phyloP scores from a whole-genome alignment of 2,113 vertebrate species.

The Esox niger region DNA sequence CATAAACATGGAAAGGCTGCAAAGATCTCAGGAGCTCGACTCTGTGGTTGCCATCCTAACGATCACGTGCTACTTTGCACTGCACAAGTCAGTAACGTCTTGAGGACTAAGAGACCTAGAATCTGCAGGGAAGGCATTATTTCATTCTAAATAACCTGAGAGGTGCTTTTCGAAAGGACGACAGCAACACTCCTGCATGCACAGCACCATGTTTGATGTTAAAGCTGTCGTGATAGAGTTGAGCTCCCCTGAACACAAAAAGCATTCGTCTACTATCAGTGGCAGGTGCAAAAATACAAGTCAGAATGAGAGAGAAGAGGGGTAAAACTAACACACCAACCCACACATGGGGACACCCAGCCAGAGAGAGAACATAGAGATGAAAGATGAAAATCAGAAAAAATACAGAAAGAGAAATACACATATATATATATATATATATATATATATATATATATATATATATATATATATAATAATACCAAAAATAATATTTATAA shows the following conservation, averaged over 20 bases:
- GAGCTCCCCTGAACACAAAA: slow-evolving; percentile 73
- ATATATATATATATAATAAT: too few species aligned
- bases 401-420: slow-evolving; percentile 28
- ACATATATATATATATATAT: too few species aligned
- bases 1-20: slow-evolving; percentile 70
- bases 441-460: too few species aligned
- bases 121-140: not conserved
- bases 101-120: not conserved
- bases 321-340: slow-evolving; percentile 23
- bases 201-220: slow-evolving; percentile 17
- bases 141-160: slow-evolving; percentile 38
- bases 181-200: slow-evolving; percentile 24
- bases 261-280: slow-evolving; percentile 62
- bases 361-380: slow-evolving; percentile 22
- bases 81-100: not conserved
- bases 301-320: slow-evolving; percentile 46
- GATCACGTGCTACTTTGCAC: slow-evolving; percentile 30
- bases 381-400: slow-evolving; percentile 30
- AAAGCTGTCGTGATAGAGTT: slow-evolving; percentile 52
- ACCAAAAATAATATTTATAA: too few species aligned
- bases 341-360: not conserved
- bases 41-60: slow-evolving; percentile 54
- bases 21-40: slow-evolving; percentile 70
- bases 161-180: slow-evolving; percentile 34
- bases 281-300: slow-evolving; percentile 60